Base-by-base conservation (phyloP, 2,113 vertebrate species). In the western clawed frog (Xenopus tropicalis) region DNA sequence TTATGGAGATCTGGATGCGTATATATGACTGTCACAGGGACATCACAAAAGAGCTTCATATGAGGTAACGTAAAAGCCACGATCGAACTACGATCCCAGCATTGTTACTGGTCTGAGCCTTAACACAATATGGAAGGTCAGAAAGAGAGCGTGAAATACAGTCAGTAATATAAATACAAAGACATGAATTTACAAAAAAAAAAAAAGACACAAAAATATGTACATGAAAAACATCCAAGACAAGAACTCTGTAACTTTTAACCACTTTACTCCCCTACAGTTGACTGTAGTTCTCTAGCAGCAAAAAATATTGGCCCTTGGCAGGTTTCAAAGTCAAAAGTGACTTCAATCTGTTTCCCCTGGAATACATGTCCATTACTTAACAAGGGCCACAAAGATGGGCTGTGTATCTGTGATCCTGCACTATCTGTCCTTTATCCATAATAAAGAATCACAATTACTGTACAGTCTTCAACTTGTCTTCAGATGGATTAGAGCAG, bases 181-280 rank as follows among this genome's bases (percentile, higher is more conserved):
- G 29, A 59, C 21, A 66, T 19, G 42, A 46, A 56, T 21, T 75
- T 75, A 76, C 66, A 76, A 76, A 76, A 76, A 69, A 63, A 29
- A 29, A 29, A 37, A 37, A 37, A 69, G 44, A 76, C 66, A 76
- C 66, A 69, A 17, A 76, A 54, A 67, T 76, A 76, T 76, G 42
- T 76, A 76, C 73, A 76, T 69, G 66, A 76, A 68, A 76, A 76
- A 76, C 69, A 58, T 61, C 63, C 20, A 42, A 66, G 73, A 76
- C 66, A 54, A 63, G 64, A 67, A 44, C 63, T 66, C 57, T 44
- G 59, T 69, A 76, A 76, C 57, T 69, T 62, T 75, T 69, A 68
- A 69, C 66, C 66, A 62, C 73, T 76, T 76, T 24, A 68, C 59
- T 51, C 56, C 72, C 66, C 66, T 61, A 61, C 73, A 69, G 37